Conservation (phyloP, 2,113 vertebrate species). For the Eubucco bourcierii region DNA sequence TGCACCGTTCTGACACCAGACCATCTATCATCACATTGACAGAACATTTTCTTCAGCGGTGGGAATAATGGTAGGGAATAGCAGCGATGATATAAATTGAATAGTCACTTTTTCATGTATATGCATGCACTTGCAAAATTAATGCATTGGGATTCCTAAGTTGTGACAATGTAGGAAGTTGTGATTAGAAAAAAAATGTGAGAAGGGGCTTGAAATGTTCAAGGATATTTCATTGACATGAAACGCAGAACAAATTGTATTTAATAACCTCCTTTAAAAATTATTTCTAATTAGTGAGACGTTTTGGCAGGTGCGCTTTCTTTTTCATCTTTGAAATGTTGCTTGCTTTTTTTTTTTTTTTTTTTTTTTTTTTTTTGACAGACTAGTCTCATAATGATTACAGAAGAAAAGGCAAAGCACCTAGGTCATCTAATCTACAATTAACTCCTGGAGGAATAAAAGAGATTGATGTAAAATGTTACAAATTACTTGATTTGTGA, state of each 20-base stretch:
- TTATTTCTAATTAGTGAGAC: constrained; percentile 23
- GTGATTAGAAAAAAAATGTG: not conserved
- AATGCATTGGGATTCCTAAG: not conserved
- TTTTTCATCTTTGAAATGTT: constrained; percentile 42
- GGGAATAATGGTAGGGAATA: not conserved
- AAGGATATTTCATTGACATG: not conserved
- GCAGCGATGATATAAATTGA: not conserved
- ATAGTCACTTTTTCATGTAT: not conserved
- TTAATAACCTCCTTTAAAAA: constrained; percentile 40
- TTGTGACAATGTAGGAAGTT: not conserved
- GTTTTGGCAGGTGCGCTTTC: constrained; percentile 20
- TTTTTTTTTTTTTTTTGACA: constrained; percentile 41
- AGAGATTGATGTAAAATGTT: constrained; percentile 49
- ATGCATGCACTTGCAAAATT: not conserved
- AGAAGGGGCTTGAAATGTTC: not conserved
- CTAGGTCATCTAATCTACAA: constrained; percentile 42
- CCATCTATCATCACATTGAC: not conserved
- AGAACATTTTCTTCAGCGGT: not conserved
- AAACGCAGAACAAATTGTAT: constrained; percentile 32
- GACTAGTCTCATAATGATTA: constrained; percentile 21
- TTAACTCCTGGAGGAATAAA: constrained; percentile 45
- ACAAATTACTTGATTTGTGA: not conserved
- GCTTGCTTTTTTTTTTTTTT: constrained; percentile 42
- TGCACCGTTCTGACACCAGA: not conserved
- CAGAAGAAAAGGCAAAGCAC: constrained; percentile 49